Conservation (phyloP, 1,140 invertebrate genomes). For the Pseudomyrmex pallidus region DNA sequence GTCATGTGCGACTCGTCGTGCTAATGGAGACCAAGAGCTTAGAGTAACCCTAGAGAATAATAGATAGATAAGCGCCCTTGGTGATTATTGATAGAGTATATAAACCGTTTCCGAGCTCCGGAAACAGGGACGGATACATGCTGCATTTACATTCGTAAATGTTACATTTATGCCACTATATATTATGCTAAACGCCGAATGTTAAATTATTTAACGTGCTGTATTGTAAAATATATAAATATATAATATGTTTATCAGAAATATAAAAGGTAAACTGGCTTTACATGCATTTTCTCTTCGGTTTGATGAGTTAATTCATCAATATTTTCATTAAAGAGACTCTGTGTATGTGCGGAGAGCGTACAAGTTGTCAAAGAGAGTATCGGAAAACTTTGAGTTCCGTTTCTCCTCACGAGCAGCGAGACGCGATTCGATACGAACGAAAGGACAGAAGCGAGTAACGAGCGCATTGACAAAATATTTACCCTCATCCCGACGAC, state of each 20-base stretch:
- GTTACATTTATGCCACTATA: too few relatives aligned
- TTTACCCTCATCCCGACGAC: conserved; percentile 51
- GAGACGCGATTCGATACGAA: conserved; percentile 49
- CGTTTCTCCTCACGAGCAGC: conserved; percentile 3
- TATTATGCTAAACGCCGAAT: too few relatives aligned
- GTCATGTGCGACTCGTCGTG: conserved; percentile 65
- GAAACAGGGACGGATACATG: too few relatives aligned
- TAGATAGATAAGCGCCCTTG: conserved; percentile 21
- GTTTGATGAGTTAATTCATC: background rate
- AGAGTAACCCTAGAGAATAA: conserved; percentile 60
- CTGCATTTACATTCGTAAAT: background rate
- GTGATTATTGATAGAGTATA: conserved; percentile 42
- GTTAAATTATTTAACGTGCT: too few relatives aligned
- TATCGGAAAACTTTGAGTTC: conserved; percentile 32
- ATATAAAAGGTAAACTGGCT: background rate
- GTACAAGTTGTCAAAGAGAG: conserved; percentile 37
- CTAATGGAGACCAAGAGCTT: conserved; percentile 74
- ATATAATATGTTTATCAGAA: background rate
- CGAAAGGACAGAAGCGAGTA: conserved; percentile 47
- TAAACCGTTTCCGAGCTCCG: background rate
- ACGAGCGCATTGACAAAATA: conserved; percentile 70
- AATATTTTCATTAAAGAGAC: conserved; percentile 41
- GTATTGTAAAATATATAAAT: too few relatives aligned
- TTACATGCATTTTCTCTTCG: background rate
- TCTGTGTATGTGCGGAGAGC: conserved; percentile 1